These are phyloP conservation scores for Octodon degus DNA, from an alignment of 2,113 vertebrate species.

Conservation along the genomic window DNA sequence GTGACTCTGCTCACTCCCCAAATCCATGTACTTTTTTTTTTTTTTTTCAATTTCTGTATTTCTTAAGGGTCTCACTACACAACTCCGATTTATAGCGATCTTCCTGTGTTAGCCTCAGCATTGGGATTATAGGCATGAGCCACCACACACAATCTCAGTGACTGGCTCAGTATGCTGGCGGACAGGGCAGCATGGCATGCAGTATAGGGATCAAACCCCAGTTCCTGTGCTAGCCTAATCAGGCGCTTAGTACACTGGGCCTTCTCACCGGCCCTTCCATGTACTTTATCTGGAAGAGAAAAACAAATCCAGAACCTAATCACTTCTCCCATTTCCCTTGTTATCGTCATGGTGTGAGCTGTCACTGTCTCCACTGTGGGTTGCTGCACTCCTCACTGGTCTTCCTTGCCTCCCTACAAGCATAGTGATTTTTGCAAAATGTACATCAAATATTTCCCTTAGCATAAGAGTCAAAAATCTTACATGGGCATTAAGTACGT, in stretches of 20 bases:
- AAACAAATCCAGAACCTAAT: background rate
- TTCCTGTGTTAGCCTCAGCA: too few species aligned
- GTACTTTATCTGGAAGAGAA: background rate
- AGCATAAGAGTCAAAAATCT: constrained; percentile 26
- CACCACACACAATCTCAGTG: too few species aligned
- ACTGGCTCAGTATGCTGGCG: too few species aligned
- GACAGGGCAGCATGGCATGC: too few species aligned
- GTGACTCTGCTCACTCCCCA: background rate
- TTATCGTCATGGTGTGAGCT: background rate
- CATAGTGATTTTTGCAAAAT: constrained; percentile 29
- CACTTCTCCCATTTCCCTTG: background rate
- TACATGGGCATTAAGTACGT: background rate
- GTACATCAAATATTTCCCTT: background rate
- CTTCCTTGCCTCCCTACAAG: background rate
- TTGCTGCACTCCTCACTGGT: background rate
- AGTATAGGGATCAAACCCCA: too few species aligned
- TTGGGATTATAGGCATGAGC: too few species aligned
- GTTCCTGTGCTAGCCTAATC: too few species aligned
- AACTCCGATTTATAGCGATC: too few species aligned
- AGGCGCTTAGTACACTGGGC: too few species aligned
- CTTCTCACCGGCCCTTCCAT: too few species aligned
- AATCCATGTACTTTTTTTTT: background rate
- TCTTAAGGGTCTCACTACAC: too few species aligned
- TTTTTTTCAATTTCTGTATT: too few species aligned
- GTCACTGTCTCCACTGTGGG: background rate